Evolutionary conservation across 2,797 vertebrate genomes (phyloP).

Genomic region (Florisuga fusca): DNA sequence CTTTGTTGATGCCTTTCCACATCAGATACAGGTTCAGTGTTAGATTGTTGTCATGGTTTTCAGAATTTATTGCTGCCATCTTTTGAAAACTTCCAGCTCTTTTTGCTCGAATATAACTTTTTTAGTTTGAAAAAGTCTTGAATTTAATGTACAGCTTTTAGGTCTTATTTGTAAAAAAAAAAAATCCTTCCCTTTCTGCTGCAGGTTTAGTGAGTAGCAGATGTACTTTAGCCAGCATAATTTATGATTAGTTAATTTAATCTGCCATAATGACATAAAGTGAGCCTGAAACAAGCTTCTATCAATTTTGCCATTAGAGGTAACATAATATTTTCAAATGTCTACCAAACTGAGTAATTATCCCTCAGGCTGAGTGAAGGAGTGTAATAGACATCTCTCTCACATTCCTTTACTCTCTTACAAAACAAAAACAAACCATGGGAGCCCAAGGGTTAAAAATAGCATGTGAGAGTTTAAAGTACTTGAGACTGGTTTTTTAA

Average conservation of each 20-base stretch:
- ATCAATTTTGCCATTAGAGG: conserved; percentile 70
- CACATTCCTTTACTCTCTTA: conserved; percentile 28
- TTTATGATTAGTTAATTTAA: conserved; percentile 78
- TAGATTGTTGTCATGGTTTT: neutral
- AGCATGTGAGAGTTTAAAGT: neutral
- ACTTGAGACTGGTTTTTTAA: neutral
- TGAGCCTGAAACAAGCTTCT: conserved; percentile 71
- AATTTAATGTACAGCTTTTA: neutral
- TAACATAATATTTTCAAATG: conserved; percentile 77
- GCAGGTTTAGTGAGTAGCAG: conserved; percentile 66
- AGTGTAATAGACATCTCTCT: conserved; percentile 23
- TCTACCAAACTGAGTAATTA: conserved; percentile 74
- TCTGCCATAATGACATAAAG: conserved; percentile 73
- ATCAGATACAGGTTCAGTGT: neutral
- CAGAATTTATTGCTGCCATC: neutral
- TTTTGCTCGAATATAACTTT: neutral
- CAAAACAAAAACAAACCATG: conserved; percentile 6
- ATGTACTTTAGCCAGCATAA: conserved; percentile 70
- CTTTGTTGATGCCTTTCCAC: neutral
- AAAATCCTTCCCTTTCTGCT: neutral
- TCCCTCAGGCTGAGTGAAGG: conserved; percentile 50
- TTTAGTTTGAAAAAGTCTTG: neutral
- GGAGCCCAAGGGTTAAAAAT: conserved; percentile 56
- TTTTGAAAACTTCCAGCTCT: neutral
- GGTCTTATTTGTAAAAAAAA: conserved; percentile 31